Percentiles rank a stretch among this genome's conserved stretches.
Evolutionary conservation across 2,113 vertebrate genomes (phyloP).

Genomic region (Daubentonia madagascariensis): DNA sequence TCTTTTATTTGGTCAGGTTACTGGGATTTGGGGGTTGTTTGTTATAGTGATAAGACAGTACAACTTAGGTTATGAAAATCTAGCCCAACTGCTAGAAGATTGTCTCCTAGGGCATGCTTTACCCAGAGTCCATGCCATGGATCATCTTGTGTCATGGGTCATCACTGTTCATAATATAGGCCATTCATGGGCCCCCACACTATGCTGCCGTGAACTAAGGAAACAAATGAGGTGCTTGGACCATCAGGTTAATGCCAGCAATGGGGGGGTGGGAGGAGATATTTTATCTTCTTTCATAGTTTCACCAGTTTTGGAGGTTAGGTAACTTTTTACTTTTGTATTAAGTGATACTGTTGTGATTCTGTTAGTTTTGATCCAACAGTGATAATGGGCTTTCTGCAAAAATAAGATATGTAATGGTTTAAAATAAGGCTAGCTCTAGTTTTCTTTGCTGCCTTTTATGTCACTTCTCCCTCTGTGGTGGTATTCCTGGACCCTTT

Average conservation of each 20-base stretch:
- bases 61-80: not conserved
- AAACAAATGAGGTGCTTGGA: not conserved
- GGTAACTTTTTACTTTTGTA: not conserved
- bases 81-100: not conserved
- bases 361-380: not conserved
- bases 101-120: not conserved
- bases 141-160: not conserved
- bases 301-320: not conserved
- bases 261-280: not conserved
- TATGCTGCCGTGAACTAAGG: not conserved
- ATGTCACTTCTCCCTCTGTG: not conserved
- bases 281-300: not conserved
- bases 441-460: not conserved
- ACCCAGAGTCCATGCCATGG: not conserved
- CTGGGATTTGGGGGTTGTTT: not conserved
- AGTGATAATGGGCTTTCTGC: not conserved
- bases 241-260: not conserved
- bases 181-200: rapidly evolving
- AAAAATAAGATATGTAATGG: not conserved
- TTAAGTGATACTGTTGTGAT: not conserved
- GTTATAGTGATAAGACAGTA: not conserved
- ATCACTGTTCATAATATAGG: not conserved
- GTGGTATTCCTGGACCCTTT: not conserved
- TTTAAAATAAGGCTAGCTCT: not conserved
- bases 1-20: not conserved